Evolutionary conservation across 2,888 invertebrate genomes (phyloP).

Genomic region (Margaritifera margaritifera): DNA sequence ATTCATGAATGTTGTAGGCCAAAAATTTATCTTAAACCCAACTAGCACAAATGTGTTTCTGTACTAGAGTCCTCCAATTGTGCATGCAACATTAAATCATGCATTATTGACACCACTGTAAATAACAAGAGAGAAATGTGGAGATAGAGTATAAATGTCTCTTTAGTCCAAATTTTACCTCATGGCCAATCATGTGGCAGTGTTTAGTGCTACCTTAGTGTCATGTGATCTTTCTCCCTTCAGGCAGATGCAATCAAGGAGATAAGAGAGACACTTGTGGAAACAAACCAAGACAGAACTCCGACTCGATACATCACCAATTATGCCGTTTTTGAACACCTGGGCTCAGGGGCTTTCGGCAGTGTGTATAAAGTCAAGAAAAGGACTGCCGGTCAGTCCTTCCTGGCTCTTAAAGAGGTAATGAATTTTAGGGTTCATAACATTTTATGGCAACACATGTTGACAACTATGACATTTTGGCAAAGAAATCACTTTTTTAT

Average conservation of each 20-base stretch:
- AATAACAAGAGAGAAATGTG: too few species aligned
- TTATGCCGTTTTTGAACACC: slow-evolving; percentile 73
- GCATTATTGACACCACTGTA: too few species aligned
- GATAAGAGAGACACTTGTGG: slow-evolving; percentile 62
- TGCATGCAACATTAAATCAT: too few species aligned
- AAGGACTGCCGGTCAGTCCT: slow-evolving; percentile 63
- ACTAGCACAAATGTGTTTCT: too few species aligned
- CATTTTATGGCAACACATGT: not conserved
- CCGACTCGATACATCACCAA: slow-evolving; percentile 70
- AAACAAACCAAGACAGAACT: slow-evolving; percentile 66
- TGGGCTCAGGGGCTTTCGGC: slow-evolving; percentile 74
- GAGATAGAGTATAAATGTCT: not conserved
- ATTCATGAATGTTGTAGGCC: too few species aligned
- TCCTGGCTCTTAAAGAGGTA: slow-evolving; percentile 74
- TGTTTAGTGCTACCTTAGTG: not conserved
- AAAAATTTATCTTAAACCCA: too few species aligned
- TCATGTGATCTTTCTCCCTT: slow-evolving; percentile 9
- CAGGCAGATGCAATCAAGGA: slow-evolving; percentile 61
- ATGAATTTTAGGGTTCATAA: slow-evolving; percentile 1
- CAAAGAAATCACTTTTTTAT: too few species aligned
- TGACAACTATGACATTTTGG: too few species aligned
- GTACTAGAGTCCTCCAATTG: too few species aligned
- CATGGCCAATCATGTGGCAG: not conserved
- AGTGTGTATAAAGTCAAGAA: slow-evolving; percentile 74
- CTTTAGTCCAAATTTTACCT: not conserved